phyloP scores from a whole-genome alignment of 2,113 vertebrate genomes.

The Plestiodon gilberti region DNA sequence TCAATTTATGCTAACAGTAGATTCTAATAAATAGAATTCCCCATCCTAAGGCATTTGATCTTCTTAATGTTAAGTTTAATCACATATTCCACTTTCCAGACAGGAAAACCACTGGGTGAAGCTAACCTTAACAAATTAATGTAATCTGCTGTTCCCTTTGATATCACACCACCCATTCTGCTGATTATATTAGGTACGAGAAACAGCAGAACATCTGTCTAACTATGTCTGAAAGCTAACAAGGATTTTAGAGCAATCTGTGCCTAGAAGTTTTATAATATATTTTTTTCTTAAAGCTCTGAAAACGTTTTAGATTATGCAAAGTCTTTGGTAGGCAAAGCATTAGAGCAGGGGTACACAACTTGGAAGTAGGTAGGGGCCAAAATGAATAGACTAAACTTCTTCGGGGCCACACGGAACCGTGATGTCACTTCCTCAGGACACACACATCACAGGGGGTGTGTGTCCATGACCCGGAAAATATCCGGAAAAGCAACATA shows the following conservation, averaged over 20 bases:
- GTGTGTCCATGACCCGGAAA: too few relatives aligned
- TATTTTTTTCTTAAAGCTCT: neutral
- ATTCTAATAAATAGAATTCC: slow-evolving; percentile 46
- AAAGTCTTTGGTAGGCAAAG: slow-evolving; percentile 4
- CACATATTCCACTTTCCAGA: slow-evolving; percentile 24
- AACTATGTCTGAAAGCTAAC: slow-evolving; percentile 13
- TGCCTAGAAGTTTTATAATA: slow-evolving; percentile 23
- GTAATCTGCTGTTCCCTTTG: neutral
- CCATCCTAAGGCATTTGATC: slow-evolving; percentile 28
- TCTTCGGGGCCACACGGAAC: too few relatives aligned
- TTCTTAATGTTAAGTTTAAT: slow-evolving; percentile 37
- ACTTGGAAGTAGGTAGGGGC: too few relatives aligned
- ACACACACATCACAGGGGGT: too few relatives aligned
- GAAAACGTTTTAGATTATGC: neutral
- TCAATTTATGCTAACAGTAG: slow-evolving; percentile 38
- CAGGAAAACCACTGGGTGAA: slow-evolving; percentile 40
- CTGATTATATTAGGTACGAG: neutral
- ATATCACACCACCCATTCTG: slow-evolving; percentile 9
- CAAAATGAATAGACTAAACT: too few relatives aligned
- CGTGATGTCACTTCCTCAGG: too few relatives aligned
- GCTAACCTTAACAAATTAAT: slow-evolving; percentile 10
- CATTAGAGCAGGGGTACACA: too few relatives aligned
- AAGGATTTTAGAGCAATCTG: slow-evolving; percentile 33
- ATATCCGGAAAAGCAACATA: too few relatives aligned
- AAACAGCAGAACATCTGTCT: slow-evolving; percentile 12